These are phyloP conservation scores for Enteromius viviparus DNA, from an alignment of 2,797 vertebrate species.

Conservation along the genomic window DNA sequence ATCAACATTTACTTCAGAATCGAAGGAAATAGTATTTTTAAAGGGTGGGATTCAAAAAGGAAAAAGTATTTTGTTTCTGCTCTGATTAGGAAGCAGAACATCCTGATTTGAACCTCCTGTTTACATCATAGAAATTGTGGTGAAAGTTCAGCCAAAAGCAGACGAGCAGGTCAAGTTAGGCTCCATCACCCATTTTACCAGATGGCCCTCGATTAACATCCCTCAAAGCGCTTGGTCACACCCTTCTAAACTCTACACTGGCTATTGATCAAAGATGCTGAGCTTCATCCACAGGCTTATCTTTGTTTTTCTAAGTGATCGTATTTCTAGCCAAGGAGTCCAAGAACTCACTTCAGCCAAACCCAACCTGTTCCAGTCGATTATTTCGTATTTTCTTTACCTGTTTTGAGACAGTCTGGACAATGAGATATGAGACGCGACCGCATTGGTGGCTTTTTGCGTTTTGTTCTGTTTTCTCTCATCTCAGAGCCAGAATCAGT, in stretches of 20 bases:
- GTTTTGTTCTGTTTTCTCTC: slow-evolving; percentile 18
- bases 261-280: slow-evolving; percentile 51
- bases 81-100: slow-evolving; percentile 25
- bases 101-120: slow-evolving; percentile 16
- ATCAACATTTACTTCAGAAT: slow-evolving; percentile 20
- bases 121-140: neutral
- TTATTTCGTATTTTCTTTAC: slow-evolving; percentile 42
- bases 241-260: slow-evolving; percentile 39
- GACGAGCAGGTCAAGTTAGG: slow-evolving; percentile 6
- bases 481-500: neutral
- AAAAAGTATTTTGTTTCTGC: neutral
- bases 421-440: slow-evolving; percentile 17
- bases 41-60: neutral
- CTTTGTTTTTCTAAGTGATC: slow-evolving; percentile 53
- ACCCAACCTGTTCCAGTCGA: slow-evolving; percentile 32
- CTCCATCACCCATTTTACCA: slow-evolving; percentile 22
- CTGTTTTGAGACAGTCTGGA: slow-evolving; percentile 40
- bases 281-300: slow-evolving; percentile 56
- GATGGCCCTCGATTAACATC: slow-evolving; percentile 10
- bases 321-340: slow-evolving; percentile 36
- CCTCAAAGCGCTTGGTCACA: slow-evolving; percentile 36
- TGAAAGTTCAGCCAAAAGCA: slow-evolving; percentile 1
- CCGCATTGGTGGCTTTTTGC: neutral
- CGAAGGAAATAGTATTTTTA: neutral
- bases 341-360: slow-evolving; percentile 24